Evolutionary conservation across 2,888 invertebrate species (phyloP), one percentile per base, ranked within the genome.

Genomic region (Hemaris fuciformis): DNA sequence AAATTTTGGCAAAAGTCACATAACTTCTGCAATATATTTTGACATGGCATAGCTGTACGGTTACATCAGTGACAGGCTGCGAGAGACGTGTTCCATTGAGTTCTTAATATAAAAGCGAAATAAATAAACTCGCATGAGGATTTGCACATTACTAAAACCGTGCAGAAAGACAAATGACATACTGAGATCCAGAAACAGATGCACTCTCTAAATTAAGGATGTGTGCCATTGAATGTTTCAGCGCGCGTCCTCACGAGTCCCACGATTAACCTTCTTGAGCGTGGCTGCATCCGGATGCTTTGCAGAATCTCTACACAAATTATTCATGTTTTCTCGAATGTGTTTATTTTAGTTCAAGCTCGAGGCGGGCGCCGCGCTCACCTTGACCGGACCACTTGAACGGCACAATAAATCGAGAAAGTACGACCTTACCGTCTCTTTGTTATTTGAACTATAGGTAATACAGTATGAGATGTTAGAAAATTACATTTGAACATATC

Each of bases 321-420:
- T 75, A 80, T 79, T 81, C 75, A 75, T 69, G 72, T 77, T 77
- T 77, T 70, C 69, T 64, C 65, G 66, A 78, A 76, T 80, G 80
- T 83, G 80, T 83, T 84, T 89, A 86, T 85, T 83, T 87, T 81
- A 75, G 71, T 73, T 74, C 66, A 77, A 75, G 79, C 80, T 80
- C 75, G 77, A 67, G 69, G 57, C 74, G 70, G 87, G 84, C 86
- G 86, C 83, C 81, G 68, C 59, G 67, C 66, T 86, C 78, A 88
- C 91, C 89, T 91, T 91, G 89, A 88, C 86, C 85, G 84, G 66
- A 75, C 82, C 73, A 75, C 70, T 75, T 69, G 71, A 70, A 69
- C 74, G 69, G 76, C 78, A 81, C 78, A 81, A 79, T 71, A 78
- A 79, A 86, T 85, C 78, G 80, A 71, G 68, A 68, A 83, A 83